Evolutionary conservation across 2,113 vertebrate genomes (phyloP), one percentile per base, ranked within the genome.

Genomic region (Turnix velox): DNA sequence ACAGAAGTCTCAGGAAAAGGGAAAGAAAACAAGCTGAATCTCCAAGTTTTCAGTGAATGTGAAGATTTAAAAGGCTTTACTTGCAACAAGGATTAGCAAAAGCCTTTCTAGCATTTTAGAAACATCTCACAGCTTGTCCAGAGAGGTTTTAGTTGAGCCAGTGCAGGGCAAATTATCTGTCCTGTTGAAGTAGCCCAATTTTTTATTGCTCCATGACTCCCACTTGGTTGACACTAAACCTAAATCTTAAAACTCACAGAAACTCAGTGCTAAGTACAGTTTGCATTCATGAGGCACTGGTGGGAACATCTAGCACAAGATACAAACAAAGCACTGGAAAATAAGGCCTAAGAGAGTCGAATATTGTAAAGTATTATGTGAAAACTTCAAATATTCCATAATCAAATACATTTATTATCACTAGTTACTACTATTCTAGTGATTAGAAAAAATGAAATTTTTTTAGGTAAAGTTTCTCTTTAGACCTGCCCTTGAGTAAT

Each of bases 1-100:
- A 2, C 5, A 0, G 2, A 43, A 9, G 17, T 22, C 30, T n/a
- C 30, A 3, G 49, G 28, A 30, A 48, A 37, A 52, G 15, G 28
- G 1, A 10, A 49, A 37, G 43, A 27, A 39, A 87, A 25, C 40
- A 35, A 54, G 10, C 25, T n/a, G 42, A 5, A 25, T 51, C 33
- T 18, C 23, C 18, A 25, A 20, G 69, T 55, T 31, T 30, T 55
- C 1, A 1, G 69, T 51, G 65, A 46, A 12, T 58, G 14, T 20
- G 51, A 49, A 35, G 45, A 61, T 35, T 31, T 22, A 42, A 54
- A 59, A 14, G n/a, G 18, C 14, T 73, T 77, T 65, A n/a, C 37
- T 81, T 75, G 23, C 35, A 25, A 22, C 13, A 25, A 14, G 33
- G 74, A 57, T 46, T 75, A 39, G 37, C 18, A 31, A 68, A 85